Conservation (phyloP, 2,797 vertebrate genomes). For the Enteromius radiatus region DNA sequence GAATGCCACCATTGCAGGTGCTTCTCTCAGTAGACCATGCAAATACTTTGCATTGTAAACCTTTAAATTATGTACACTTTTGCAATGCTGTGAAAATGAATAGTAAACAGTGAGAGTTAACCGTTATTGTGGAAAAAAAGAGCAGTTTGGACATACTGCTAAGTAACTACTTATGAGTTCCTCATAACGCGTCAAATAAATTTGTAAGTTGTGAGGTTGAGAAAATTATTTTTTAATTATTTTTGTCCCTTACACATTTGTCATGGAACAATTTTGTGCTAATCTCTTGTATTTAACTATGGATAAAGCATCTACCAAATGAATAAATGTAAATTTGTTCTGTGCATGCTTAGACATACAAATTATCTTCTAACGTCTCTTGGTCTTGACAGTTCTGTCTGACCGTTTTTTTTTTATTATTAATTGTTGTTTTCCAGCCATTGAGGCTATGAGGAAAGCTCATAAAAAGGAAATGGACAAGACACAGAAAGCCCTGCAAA, state of each 20-base stretch:
- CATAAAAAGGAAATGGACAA: conserved; percentile 91
- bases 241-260: not conserved
- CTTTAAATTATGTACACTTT: not conserved
- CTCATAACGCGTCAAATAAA: not conserved
- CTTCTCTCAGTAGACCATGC: not conserved
- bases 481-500: conserved; percentile 82
- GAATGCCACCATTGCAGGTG: conserved; percentile 90
- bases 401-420: not conserved
- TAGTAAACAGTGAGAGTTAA: not conserved
- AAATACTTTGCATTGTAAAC: not conserved
- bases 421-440: conserved; percentile 75
- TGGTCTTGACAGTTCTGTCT: not conserved
- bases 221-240: no score
- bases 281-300: not conserved
- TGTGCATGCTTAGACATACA: not conserved
- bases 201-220: not conserved
- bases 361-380: not conserved
- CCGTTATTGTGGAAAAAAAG: not conserved
- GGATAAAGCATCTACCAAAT: not conserved
- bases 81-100: not conserved
- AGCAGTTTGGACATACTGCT: not conserved
- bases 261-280: not conserved
- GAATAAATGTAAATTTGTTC: not conserved
- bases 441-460: conserved; percentile 91
- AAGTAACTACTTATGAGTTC: not conserved